phyloP scores from a whole-genome alignment of 1,140 invertebrate genomes.

The Habropoda laboriosa region DNA sequence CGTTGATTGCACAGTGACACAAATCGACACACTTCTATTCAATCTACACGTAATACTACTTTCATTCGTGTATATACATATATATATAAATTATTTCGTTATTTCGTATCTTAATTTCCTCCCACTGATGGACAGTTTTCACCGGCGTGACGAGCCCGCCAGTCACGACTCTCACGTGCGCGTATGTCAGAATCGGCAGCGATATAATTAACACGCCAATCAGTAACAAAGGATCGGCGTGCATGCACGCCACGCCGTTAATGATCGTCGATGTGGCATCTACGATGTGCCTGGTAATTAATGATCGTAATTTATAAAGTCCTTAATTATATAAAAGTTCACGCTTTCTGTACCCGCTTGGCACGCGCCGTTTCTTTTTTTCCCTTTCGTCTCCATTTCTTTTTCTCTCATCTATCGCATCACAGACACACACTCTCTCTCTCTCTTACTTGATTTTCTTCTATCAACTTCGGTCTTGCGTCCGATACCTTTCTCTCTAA shows the following conservation, averaged over 20 bases:
- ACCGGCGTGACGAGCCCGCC: slow-evolving; percentile 2
- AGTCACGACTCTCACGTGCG: slow-evolving; percentile 28
- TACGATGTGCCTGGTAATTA: slow-evolving; percentile 64
- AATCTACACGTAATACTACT: neutral
- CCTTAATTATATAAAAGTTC: slow-evolving; percentile 75
- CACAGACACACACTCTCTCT: too few relatives aligned
- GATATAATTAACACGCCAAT: slow-evolving; percentile 68
- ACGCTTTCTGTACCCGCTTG: slow-evolving; percentile 73
- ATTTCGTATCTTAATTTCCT: slow-evolving; percentile 12
- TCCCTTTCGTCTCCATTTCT: neutral
- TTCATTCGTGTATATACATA: neutral
- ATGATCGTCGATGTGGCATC: slow-evolving; percentile 37
- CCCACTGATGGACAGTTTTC: slow-evolving; percentile 44
- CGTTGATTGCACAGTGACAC: neutral
- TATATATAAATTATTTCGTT: slow-evolving; percentile 5
- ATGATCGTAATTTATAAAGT: slow-evolving; percentile 69
- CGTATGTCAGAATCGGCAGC: slow-evolving; percentile 51
- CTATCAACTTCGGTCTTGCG: too few relatives aligned
- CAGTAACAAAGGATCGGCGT: slow-evolving; percentile 59
- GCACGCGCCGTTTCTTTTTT: slow-evolving; percentile 56
- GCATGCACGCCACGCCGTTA: slow-evolving; percentile 45
- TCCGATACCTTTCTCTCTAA: slow-evolving; percentile 4
- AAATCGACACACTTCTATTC: too few relatives aligned
- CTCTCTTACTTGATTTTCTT: neutral
- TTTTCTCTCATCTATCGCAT: too few relatives aligned